Conservation (phyloP, 2,888 invertebrate genomes). For the Micropterix aruncella region DNA sequence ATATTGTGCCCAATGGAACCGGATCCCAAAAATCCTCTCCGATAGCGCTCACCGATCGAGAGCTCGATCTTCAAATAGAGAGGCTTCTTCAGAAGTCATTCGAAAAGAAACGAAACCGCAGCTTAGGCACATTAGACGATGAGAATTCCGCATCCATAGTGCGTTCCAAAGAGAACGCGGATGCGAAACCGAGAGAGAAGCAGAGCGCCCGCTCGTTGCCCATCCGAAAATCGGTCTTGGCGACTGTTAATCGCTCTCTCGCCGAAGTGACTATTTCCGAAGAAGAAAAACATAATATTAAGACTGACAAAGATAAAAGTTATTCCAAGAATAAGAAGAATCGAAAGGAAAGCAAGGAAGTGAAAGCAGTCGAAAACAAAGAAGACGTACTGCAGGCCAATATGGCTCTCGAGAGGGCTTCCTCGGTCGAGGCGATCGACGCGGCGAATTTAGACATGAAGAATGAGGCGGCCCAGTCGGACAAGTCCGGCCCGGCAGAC, state of each 20-base stretch:
- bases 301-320: conserved; percentile 4
- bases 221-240: conserved; percentile 10
- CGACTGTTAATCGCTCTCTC: conserved; percentile 8
- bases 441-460: not conserved
- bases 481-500: conserved; percentile 16
- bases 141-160: conserved; percentile 8
- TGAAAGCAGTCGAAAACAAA: not conserved
- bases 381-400: not conserved
- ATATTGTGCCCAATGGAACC: conserved; percentile 41
- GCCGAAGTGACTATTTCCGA: not conserved
- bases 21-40: conserved; percentile 41
- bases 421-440: not conserved
- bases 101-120: conserved; percentile 20
- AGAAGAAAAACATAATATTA: conserved; percentile 2
- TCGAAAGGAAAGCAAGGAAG: conserved; percentile 1
- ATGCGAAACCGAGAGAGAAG: conserved; percentile 8
- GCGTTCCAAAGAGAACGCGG: conserved; percentile 1
- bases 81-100: conserved; percentile 42
- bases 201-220: conserved; percentile 7
- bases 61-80: conserved; percentile 53
- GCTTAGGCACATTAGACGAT: conserved; percentile 9
- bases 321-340: conserved; percentile 5
- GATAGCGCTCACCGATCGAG: conserved; percentile 46
- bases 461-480: not conserved
- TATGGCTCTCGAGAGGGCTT: not conserved